Evolutionary conservation across 2,888 invertebrate species (phyloP).

Genomic region (Lepidochrysops patricia): DNA sequence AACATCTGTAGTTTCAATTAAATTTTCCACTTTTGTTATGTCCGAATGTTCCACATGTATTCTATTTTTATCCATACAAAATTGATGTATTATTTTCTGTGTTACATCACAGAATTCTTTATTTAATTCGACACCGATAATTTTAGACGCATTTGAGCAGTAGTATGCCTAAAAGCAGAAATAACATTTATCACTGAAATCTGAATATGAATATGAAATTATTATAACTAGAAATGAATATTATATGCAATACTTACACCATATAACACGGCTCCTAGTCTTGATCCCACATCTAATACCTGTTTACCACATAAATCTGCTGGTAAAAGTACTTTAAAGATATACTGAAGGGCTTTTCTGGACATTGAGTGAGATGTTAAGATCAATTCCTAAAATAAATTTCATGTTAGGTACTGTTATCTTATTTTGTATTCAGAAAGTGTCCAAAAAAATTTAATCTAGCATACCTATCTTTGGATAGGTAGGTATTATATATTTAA

Average conservation of each 20-base stretch:
- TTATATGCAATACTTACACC: constrained; percentile 76
- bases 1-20: constrained; percentile 73
- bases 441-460: too few relatives aligned
- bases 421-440: too few relatives aligned
- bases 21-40: constrained; percentile 69
- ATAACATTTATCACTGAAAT: too few relatives aligned
- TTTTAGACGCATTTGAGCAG: constrained; percentile 70
- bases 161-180: constrained; percentile 72
- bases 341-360: constrained; percentile 70
- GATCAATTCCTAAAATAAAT: constrained; percentile 64
- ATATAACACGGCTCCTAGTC: constrained; percentile 80
- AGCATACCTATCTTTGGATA: too few relatives aligned
- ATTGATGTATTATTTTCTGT: constrained; percentile 69
- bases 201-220: too few relatives aligned
- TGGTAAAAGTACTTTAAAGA: constrained; percentile 78
- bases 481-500: too few relatives aligned
- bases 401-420: too few relatives aligned
- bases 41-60: constrained; percentile 74
- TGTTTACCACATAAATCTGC: constrained; percentile 71
- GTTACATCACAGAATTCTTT: constrained; percentile 78
- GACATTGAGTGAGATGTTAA: constrained; percentile 81
- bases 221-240: too few relatives aligned
- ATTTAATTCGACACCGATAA: constrained; percentile 82
- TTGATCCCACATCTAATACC: constrained; percentile 80
- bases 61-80: constrained; percentile 60